A percentile compares a stretch with the other conserved stretches of the same genome.
Conservation (phyloP, 2,797 vertebrate genomes). For the Gymnothorax javanicus region DNA sequence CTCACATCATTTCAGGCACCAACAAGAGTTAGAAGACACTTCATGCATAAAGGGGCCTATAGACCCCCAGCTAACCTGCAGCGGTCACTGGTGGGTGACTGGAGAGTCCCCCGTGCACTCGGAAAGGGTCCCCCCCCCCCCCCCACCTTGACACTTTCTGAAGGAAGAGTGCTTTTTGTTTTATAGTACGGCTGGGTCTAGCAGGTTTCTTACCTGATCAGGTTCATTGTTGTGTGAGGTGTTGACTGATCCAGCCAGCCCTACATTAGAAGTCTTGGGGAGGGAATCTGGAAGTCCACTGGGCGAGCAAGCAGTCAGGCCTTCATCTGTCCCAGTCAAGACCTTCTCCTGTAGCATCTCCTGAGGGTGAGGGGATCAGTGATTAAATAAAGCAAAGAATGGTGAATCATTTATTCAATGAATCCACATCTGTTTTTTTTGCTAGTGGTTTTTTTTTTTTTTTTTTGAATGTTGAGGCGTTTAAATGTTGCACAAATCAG, state of each 20-base stretch:
- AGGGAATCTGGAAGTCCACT: slow-evolving; percentile 74
- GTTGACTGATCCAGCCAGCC: slow-evolving; percentile 74
- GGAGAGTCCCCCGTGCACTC: too few relatives aligned
- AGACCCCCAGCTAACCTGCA: too few relatives aligned
- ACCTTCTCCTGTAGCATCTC: slow-evolving; percentile 98
- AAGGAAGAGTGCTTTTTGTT: not conserved
- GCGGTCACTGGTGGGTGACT: too few relatives aligned
- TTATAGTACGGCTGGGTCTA: not conserved
- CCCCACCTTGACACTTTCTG: not conserved
- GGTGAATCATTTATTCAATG: not conserved
- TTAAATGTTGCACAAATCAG: not conserved
- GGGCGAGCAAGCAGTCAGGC: slow-evolving; percentile 75
- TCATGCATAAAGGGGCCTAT: too few relatives aligned
- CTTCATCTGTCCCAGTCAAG: slow-evolving; percentile 87
- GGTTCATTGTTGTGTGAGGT: slow-evolving; percentile 78
- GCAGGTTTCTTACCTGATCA: slow-evolving; percentile 79
- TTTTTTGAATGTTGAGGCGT: not conserved
- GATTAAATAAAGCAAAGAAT: not conserved
- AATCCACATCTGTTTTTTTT: not conserved
- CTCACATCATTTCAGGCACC: too few relatives aligned
- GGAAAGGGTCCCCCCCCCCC: too few relatives aligned
- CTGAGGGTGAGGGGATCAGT: slow-evolving; percentile 60
- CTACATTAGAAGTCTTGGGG: slow-evolving; percentile 75
- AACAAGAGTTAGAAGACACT: too few relatives aligned
- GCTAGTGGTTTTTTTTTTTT: not conserved